phyloP scores from a whole-genome alignment of 2,797 vertebrate species.

The Meda fulgida region DNA sequence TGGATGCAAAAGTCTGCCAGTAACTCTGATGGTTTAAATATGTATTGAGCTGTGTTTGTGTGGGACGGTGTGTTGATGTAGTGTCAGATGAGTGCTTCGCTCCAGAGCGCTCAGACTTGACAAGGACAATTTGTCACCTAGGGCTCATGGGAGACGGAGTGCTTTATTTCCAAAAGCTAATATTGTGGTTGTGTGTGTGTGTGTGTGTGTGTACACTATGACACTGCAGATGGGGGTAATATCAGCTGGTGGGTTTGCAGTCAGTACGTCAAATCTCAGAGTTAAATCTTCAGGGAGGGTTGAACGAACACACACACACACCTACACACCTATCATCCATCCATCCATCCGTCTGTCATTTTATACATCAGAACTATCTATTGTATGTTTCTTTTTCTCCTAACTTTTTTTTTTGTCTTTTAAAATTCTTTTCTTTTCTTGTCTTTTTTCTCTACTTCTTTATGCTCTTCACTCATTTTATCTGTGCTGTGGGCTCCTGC shows the following conservation, averaged over 20 bases:
- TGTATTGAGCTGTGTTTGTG: background rate
- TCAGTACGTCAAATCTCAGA: conserved; percentile 7
- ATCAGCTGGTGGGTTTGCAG: conserved; percentile 35
- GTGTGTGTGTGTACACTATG: conserved; percentile 25
- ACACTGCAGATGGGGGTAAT: conserved; percentile 45
- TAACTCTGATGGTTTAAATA: background rate
- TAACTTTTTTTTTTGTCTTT: background rate
- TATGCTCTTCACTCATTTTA: conserved; percentile 83
- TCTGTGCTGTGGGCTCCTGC: conserved; percentile 80
- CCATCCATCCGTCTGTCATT: background rate
- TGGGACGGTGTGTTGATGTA: conserved; percentile 16
- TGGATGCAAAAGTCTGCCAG: background rate
- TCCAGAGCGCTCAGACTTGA: background rate
- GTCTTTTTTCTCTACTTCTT: background rate
- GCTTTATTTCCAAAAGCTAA: conserved; percentile 47
- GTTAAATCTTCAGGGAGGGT: conserved; percentile 16
- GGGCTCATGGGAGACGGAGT: conserved; percentile 12
- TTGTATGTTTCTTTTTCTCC: too few species aligned
- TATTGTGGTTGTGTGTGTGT: conserved; percentile 32
- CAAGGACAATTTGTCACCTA: conserved; percentile 47
- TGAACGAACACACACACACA: conserved; percentile 7
- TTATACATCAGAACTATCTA: background rate
- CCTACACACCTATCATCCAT: background rate
- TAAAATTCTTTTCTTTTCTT: background rate
- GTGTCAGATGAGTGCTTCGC: conserved; percentile 8